Evolutionary conservation across 2,113 vertebrate genomes (phyloP).

Genomic region (Arothron firmamentum): DNA sequence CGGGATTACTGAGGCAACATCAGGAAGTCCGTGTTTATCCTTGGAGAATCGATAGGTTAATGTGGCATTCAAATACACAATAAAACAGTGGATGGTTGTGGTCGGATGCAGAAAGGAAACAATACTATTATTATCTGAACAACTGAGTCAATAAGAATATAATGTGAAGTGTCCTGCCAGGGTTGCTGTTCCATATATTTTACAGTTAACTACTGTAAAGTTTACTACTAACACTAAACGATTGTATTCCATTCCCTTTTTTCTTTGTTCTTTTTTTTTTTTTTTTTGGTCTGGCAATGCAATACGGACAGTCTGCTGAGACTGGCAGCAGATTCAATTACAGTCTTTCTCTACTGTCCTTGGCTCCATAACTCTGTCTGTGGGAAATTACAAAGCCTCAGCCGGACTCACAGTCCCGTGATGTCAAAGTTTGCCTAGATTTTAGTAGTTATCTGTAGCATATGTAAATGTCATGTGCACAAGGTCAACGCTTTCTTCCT

Average conservation of each 20-base stretch:
- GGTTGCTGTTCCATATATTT: constrained; percentile 18
- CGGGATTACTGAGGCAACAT: not conserved
- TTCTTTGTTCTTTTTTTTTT: too few relatives aligned
- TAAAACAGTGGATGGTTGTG: too few relatives aligned
- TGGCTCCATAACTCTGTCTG: not conserved
- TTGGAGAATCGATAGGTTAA: not conserved
- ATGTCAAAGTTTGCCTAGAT: not conserved
- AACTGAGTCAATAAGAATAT: too few relatives aligned
- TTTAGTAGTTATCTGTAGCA: too few relatives aligned
- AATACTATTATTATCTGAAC: too few relatives aligned
- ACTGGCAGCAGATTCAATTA: constrained; percentile 18
- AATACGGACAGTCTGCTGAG: not conserved
- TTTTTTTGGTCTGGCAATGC: too few relatives aligned
- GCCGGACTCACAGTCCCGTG: not conserved
- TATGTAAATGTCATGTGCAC: too few relatives aligned
- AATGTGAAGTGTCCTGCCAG: not conserved
- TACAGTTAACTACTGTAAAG: constrained; percentile 24
- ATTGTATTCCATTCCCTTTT: not conserved
- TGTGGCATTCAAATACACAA: constrained; percentile 7
- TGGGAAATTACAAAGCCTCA: constrained; percentile 11
- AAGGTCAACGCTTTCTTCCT: too few relatives aligned
- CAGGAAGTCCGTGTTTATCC: not conserved
- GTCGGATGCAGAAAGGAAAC: too few relatives aligned
- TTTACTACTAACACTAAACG: not conserved
- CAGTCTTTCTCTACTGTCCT: constrained; percentile 13